Base-by-base conservation (phyloP, 2,113 vertebrate genomes). In the Lophura nycthemera region DNA sequence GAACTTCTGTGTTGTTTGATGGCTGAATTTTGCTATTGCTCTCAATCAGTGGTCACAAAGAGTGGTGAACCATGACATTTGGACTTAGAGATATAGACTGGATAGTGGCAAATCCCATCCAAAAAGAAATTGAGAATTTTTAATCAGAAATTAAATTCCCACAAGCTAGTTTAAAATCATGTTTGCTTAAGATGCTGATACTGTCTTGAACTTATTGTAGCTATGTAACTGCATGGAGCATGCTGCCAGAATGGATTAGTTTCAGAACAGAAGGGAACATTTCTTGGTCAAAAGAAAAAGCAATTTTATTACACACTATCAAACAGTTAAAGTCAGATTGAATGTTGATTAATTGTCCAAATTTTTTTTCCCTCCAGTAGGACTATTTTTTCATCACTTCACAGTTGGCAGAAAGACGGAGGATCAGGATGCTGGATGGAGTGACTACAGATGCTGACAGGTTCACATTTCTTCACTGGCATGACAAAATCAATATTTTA, bases 401-500 rank as follows among this genome's bases (percentile, higher is more conserved):
- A 70, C 16, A 54, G 16, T 63, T 94, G 78, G 63, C 77, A 82
- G 78, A 79, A 86, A 92, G 90, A 86, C 88, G 47, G 60, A 95
- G 43, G 40, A 93, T 52, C 76, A 80, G 70, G 30, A 63, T 83
- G 60, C 59, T 91, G 70, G 70, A 91, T 89, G 67, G 89, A 92
- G 79, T 75, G 90, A 90, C 86, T 82, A 76, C 50, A 92, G 86
- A 59, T 3, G 11, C 80, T 96, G 96, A 90, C 95, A 94, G 29
- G 79, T 87, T 91, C 86, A 84, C 89, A 92, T 92, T 95, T 95
- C 90, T 95, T 86, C 73, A 24, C 82, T 66, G 81, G 50, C 73
- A 77, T 66, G 89, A 89, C 72, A 94, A 95, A 97, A 96, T 97
- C 96, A 95, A 96, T 97, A 96, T 71, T 47, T 45, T 92, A 96